Percentiles rank a stretch among this genome's conserved stretches.
These are phyloP conservation scores for Chloroceryle inda DNA, from an alignment of 2,797 vertebrate genomes.

Conservation along the genomic window DNA sequence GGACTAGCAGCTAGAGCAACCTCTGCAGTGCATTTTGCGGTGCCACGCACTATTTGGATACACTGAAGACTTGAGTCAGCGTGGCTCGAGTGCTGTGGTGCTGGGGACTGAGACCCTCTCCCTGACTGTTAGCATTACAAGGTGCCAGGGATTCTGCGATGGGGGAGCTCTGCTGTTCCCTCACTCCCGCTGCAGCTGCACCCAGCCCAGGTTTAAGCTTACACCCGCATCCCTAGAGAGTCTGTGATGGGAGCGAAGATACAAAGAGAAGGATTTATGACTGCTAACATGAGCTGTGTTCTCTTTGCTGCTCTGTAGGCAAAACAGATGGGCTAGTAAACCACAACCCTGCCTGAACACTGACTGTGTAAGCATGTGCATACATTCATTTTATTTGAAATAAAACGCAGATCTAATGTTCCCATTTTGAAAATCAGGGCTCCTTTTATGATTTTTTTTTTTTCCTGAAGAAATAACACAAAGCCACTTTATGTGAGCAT, in stretches of 20 bases:
- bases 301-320: not conserved
- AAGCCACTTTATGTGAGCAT: not conserved
- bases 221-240: not conserved
- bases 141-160: fast-evolving
- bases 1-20: not conserved
- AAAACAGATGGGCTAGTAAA: not conserved
- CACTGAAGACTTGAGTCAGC: fast-evolving
- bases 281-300: fast-evolving
- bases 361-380: not conserved
- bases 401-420: not conserved
- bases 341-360: not conserved
- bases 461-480: not conserved
- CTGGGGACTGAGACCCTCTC: fast-evolving
- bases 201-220: not conserved
- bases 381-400: not conserved
- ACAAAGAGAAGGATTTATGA: not conserved
- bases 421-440: not conserved
- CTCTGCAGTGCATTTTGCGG: fast-evolving
- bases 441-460: not conserved
- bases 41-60: fast-evolving
- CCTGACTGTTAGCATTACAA: fast-evolving
- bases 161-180: not conserved
- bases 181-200: not conserved
- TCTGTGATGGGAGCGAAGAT: fast-evolving
- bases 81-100: fast-evolving